A percentile compares a stretch with the other conserved stretches of the same genome.
Conservation (phyloP, 1,140 invertebrate species). For the Sitobion miscanthi region DNA sequence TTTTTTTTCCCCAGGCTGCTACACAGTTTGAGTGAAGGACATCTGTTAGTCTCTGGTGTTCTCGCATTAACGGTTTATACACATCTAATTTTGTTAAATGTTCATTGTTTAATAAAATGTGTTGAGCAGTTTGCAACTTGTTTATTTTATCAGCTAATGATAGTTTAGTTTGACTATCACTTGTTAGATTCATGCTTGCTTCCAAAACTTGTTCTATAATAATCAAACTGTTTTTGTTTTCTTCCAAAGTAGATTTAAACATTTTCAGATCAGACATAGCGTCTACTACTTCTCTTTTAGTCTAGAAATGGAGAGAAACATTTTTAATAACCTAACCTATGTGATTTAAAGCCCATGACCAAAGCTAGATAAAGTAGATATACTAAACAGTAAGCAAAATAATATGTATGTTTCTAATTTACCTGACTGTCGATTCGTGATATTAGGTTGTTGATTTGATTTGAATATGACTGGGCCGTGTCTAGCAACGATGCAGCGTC, state of each 20-base stretch:
- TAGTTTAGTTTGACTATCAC: constrained; percentile 20
- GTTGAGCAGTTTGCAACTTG: constrained; percentile 37
- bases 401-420: not conserved
- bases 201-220: constrained; percentile 26
- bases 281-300: constrained; percentile 27
- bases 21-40: constrained; percentile 40
- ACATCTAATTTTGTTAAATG: constrained; percentile 28
- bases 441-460: constrained; percentile 20
- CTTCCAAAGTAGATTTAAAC: constrained; percentile 40
- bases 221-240: constrained; percentile 35
- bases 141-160: constrained; percentile 32
- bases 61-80: constrained; percentile 48
- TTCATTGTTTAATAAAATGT: constrained; percentile 47
- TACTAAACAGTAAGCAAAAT: not conserved
- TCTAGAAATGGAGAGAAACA: not conserved
- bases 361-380: not conserved
- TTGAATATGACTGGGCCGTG: constrained; percentile 33
- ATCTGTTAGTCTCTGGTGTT: constrained; percentile 28
- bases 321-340: not conserved
- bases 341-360: not conserved
- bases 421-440: constrained; percentile 46
- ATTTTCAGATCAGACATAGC: constrained; percentile 40
- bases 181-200: constrained; percentile 28
- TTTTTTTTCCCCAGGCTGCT: constrained; percentile 43
- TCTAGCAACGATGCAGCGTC: constrained; percentile 38